Evolutionary conservation across 2,113 vertebrate genomes (phyloP).

Genomic region (Ramphastos sulfuratus): DNA sequence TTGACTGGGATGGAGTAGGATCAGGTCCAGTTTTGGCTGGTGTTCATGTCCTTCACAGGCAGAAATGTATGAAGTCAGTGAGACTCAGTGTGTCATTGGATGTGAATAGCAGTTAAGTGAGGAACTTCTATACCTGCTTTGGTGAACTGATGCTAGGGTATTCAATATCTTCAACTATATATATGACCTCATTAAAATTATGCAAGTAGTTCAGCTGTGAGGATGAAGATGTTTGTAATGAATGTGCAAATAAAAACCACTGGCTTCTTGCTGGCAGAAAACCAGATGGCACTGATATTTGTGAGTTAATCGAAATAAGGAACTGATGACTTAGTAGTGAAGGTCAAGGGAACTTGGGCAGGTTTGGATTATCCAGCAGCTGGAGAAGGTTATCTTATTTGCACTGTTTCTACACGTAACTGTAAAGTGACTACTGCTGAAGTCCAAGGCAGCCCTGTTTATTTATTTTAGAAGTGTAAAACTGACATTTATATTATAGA

Average conservation of each 20-base stretch:
- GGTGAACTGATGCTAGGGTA: not conserved
- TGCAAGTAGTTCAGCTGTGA: not conserved
- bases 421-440: slow-evolving; percentile 20
- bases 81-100: not conserved
- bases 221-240: not conserved
- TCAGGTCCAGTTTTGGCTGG: not conserved
- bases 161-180: not conserved
- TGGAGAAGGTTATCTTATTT: slow-evolving; percentile 64
- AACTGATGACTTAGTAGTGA: not conserved
- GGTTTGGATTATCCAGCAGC: slow-evolving; percentile 52
- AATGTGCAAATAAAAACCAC: not conserved
- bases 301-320: slow-evolving; percentile 43
- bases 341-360: not conserved
- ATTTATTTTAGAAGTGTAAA: slow-evolving; percentile 50
- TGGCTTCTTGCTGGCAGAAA: not conserved
- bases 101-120: not conserved
- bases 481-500: not conserved
- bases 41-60: not conserved
- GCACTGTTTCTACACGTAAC: slow-evolving; percentile 6
- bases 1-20: not conserved
- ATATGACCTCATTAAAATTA: not conserved
- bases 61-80: not conserved
- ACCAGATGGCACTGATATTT: slow-evolving; percentile 32
- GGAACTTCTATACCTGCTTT: not conserved
- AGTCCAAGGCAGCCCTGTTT: slow-evolving; percentile 5